Evolutionary conservation across 2,113 vertebrate species (phyloP).

Genomic region (Edolisoma coerulescens): DNA sequence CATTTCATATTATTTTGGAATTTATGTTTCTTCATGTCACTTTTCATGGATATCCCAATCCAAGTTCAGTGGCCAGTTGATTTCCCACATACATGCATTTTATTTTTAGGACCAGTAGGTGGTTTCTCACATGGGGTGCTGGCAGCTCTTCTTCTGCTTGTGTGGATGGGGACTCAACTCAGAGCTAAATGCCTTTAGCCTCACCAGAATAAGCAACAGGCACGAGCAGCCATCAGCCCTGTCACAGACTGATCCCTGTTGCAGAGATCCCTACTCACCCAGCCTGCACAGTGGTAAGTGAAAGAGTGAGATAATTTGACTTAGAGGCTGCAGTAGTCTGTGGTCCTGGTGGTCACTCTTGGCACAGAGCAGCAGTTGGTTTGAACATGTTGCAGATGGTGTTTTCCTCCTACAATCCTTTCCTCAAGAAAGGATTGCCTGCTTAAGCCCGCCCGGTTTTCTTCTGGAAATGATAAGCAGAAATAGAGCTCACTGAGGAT

Average conservation of each 20-base stretch:
- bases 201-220: not conserved
- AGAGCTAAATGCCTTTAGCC: not conserved
- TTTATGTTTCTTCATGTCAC: not conserved
- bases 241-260: not conserved
- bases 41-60: not conserved
- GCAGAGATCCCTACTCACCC: not conserved
- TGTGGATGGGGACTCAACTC: not conserved
- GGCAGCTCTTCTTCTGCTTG: not conserved
- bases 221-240: not conserved
- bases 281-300: not conserved
- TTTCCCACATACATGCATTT: not conserved
- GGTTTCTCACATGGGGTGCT: not conserved
- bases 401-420: not conserved
- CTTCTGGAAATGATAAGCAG: not conserved
- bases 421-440: not conserved
- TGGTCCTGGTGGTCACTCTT: not conserved
- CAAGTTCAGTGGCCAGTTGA: not conserved
- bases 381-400: not conserved
- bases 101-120: not conserved
- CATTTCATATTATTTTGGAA: not conserved
- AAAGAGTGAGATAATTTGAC: not conserved
- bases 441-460: not conserved
- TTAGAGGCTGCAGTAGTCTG: not conserved
- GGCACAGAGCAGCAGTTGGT: not conserved
- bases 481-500: not conserved